Base-by-base conservation (phyloP, 2,888 invertebrate species). In the Pelosia muscerda region DNA sequence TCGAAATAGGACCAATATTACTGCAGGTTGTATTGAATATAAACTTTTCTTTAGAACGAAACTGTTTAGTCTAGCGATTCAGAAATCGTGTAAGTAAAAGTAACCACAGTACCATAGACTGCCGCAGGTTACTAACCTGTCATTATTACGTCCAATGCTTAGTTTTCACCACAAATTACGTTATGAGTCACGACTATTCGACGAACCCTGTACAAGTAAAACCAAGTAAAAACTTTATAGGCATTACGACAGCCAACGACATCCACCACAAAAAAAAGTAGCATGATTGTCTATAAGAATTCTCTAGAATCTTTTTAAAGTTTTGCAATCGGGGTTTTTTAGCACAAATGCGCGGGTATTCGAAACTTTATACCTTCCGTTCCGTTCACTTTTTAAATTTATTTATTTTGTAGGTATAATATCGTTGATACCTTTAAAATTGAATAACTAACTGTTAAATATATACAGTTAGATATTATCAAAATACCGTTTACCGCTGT, bases 101-200 rank as follows among this genome's bases (percentile, higher is more conserved):
- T 63, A 53, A 58, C 58, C 58, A 22, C 49, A 61, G 57, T 25
- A 42, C 31, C 60, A 65, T 63, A 70, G 66, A 25, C 65, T 53
- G 66, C 66, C 42, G 65, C 65, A 61, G 67, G 68, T 79, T 57
- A 28, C 28, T 67, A 77, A 79, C 70, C 75, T 56, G n/a, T 64
- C 54, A 75, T 75, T 80, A 75, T 38, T 49, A 13, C 49, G 66
- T 38, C 5, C 53, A 42, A 78, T 69, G 62, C 58, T 63, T 59
- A 66, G 81, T 78, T 78, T 78, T 80, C 78, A 78, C 78, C 78
- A 42, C 81, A 71, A 78, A 77, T 72, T 64, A 75, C 67, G 65
- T 67, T 58, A 64, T 80, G 78, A 80, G 28, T 78, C 81, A 80
- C 62, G 49, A 66, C 42, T 66, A 53, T 31, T n/a, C 57, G 56